Evolutionary conservation across 2,113 vertebrate species (phyloP), one percentile per base, ranked within the genome.

Genomic region (Anseranas semipalmata): DNA sequence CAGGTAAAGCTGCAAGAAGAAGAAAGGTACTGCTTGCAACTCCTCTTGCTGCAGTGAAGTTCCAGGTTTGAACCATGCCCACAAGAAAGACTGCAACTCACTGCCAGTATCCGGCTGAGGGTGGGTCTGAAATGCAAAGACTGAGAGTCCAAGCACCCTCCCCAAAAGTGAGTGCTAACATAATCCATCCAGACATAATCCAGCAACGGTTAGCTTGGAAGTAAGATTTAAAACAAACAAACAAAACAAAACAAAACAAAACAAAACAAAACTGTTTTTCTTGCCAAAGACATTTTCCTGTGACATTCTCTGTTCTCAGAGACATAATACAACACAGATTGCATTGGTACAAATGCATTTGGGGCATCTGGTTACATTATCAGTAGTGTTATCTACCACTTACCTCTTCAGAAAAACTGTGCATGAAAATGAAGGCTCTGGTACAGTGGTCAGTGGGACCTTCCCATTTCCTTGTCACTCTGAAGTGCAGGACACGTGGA

Each of bases 1-100:
- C 30, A 48, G 18, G n/a, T 30, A 41, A 41, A 9, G 19, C 6
- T 17, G n/a, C 3, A 0, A 66, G 48, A 43, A 65, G 24, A 60
- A 46, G 37, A 20, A 73, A 22, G 56, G 68, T 19, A 48, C n/a
- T 7, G 18, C 14, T 33, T 16, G 3, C 45, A 60, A 62, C n/a
- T 37, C n/a, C 33, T 55, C 73, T 67, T 52, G 15, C 32, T 68
- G 32, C 35, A n/a, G 4, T 60, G 59, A 37, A 45, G 14, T 46
- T 39, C 80, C 41, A 3, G 1, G 0, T 24, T 39, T 55, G 56
- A 46, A 52, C 46, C 56, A 7, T 15, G 22, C 48, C 11, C 9
- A 24, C 41, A 45, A 52, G 59, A 85, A 67, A 45, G n/a, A 39
- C 39, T 37, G n/a, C 11, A 18, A 52, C 35, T 52, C 14, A 41